phyloP scores from a whole-genome alignment of 2,113 vertebrate species.

The Centrocercus urophasianus region DNA sequence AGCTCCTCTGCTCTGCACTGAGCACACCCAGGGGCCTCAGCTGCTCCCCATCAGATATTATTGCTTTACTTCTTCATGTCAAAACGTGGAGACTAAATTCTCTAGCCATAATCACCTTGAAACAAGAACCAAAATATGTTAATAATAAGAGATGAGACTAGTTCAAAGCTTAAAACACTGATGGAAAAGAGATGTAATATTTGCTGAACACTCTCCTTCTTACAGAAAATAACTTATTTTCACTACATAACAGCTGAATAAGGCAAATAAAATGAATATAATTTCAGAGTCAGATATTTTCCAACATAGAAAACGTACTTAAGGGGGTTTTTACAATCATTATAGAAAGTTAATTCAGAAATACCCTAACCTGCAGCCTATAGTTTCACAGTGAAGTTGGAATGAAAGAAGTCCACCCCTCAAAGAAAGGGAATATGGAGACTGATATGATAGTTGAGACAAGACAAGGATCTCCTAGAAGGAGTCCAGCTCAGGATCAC shows the following conservation, averaged over 20 bases:
- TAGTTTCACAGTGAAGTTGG: background rate
- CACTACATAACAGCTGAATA: background rate
- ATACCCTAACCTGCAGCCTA: accelerated
- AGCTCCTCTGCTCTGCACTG: too few relatives aligned
- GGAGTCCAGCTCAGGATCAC: too few relatives aligned
- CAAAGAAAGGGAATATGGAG: background rate
- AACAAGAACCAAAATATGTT: background rate
- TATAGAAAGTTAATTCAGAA: background rate
- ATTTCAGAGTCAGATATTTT: background rate
- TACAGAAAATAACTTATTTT: background rate
- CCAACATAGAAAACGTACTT: background rate
- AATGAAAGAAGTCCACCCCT: background rate
- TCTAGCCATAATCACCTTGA: background rate
- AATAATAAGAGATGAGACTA: background rate
- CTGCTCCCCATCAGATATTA: background rate
- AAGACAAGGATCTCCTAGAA: too few relatives aligned
- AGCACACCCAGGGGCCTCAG: too few relatives aligned
- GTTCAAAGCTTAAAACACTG: background rate
- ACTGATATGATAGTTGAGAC: background rate
- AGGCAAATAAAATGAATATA: background rate
- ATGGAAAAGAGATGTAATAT: background rate
- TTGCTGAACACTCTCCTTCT: background rate
- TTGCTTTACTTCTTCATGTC: background rate
- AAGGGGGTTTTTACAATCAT: background rate
- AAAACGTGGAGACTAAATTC: background rate